Evolutionary conservation across 2,797 vertebrate species (phyloP), one percentile per base, ranked within the genome.

Genomic region (Phalloptychus januarius): DNA sequence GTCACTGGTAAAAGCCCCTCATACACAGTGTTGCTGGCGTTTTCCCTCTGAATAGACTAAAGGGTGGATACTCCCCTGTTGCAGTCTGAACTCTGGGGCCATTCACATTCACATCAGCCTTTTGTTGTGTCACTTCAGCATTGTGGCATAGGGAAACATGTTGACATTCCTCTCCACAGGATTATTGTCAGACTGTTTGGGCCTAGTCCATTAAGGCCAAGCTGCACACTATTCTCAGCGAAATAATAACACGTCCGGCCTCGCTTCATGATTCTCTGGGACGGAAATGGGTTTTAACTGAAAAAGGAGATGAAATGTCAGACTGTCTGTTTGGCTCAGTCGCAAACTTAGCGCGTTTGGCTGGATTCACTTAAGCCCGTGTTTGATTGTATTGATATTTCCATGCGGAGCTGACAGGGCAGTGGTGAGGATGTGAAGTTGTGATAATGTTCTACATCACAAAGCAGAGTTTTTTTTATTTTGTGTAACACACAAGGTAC

Each of bases 1-100:
- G 88, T 93, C 92, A 92, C 52, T 77, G 76, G 77, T 83, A 79
- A 90, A 92, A 89, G 85, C 85, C 79, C 63, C 76, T 65, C 33
- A 72, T 42, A 77, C 79, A 79, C 72, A 48, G 79, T 46, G n/a
- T 44, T 20, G 28, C 58, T 72, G 75, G 79, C 72, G 81, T 79
- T 83, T 74, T 84, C 72, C 81, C 46, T 84, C 78, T 87, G 81
- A 93, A 89, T 81, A 88, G 84, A 90, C 79, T 67, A 20, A 40
- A 69, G 40, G 75, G 45, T 75, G 72, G 80, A 83, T 77, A 78
- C 79, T 86, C 83, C 85, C 78, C 77, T 33, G 76, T 79, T 76
- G 79, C 72, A 74, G 76, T 74, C 63, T 56, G 82, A 79, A 86
- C 80, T 85, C 79, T 76, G 61, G 70, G 77, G 76, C 86, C 84